Evolutionary conservation across 2,888 invertebrate genomes (phyloP).

Genomic region (Drosophila incognita): DNA sequence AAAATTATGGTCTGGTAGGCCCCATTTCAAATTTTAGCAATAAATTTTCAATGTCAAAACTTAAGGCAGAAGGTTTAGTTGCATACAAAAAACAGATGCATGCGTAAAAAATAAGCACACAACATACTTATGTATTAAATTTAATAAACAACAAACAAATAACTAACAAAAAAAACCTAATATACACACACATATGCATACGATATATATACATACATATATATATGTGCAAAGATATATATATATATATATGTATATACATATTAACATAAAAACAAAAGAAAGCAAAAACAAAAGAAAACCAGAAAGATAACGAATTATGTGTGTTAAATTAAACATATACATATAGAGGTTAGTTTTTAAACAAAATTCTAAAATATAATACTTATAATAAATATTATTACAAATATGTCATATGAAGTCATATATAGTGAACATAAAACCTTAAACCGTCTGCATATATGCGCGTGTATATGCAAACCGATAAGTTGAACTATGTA

Average conservation of each 20-base stretch:
- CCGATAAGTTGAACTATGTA: conserved; percentile 54
- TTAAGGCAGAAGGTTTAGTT: conserved; percentile 49
- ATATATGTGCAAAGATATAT: conserved; percentile 9
- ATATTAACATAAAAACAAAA: conserved; percentile 32
- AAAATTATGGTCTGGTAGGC: conserved; percentile 30
- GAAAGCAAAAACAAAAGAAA: conserved; percentile 10
- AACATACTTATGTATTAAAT: conserved; percentile 76
- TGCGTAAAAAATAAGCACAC: conserved; percentile 62
- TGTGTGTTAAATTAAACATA: conserved; percentile 46
- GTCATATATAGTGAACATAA: conserved; percentile 63
- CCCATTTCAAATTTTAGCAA: conserved; percentile 61
- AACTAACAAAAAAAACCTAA: conserved; percentile 27
- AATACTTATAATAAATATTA: conserved; percentile 50
- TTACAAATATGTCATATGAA: conserved; percentile 61
- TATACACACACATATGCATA: conserved; percentile 44
- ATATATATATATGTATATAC: conserved; percentile 13
- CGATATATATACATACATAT: conserved; percentile 26
- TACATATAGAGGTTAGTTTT: conserved; percentile 64
- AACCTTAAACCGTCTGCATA: conserved; percentile 49
- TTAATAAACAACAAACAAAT: conserved; percentile 46
- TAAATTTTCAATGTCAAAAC: conserved; percentile 54
- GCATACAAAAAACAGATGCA: conserved; percentile 35
- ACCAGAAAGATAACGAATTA: conserved; percentile 41
- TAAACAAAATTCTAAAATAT: conserved; percentile 59
- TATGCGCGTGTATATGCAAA: conserved; percentile 37